Conservation (phyloP, 1,140 invertebrate genomes). For the Drosophila equinoxialis region DNA sequence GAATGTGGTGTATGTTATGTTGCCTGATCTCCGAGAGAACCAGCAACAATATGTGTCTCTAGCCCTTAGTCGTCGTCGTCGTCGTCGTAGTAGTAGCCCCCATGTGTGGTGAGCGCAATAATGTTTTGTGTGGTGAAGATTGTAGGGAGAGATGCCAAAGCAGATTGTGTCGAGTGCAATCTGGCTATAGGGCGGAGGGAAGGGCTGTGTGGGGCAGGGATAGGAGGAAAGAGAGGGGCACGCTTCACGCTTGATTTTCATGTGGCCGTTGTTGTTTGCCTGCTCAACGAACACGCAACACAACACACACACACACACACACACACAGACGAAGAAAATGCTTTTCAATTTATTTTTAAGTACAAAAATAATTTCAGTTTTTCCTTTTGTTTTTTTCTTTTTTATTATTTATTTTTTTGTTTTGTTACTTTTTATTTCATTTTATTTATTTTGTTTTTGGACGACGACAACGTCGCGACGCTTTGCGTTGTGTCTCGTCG, state of each 20-base stretch:
- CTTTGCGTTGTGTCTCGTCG: slow-evolving; percentile 50
- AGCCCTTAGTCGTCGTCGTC: slow-evolving; percentile 16
- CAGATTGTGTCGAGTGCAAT: not conserved
- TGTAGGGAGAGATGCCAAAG: not conserved
- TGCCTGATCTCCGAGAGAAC: slow-evolving; percentile 35
- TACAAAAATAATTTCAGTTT: slow-evolving; percentile 73
- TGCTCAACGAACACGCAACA: not conserved
- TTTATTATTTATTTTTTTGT: slow-evolving; percentile 9
- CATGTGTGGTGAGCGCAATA: slow-evolving; percentile 17
- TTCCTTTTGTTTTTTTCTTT: slow-evolving; percentile 31
- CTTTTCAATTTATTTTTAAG: slow-evolving; percentile 82
- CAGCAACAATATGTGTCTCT: slow-evolving; percentile 23
- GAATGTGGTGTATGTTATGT: not conserved
- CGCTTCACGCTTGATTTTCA: slow-evolving; percentile 78
- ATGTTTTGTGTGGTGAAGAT: slow-evolving; percentile 13
- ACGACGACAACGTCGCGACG: slow-evolving; percentile 24
- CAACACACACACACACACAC: too few species aligned
- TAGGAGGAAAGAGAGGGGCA: slow-evolving; percentile 22
- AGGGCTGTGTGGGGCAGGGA: not conserved
- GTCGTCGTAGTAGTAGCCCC: too few species aligned
- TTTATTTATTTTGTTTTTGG: slow-evolving; percentile 26
- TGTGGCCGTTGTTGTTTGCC: slow-evolving; percentile 68
- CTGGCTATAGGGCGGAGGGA: not conserved
- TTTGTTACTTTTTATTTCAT: slow-evolving; percentile 4
- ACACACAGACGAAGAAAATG: slow-evolving; percentile 76